phyloP scores from a whole-genome alignment of 92 coral and sea anemone genomes.

The Parazoanthus darwini region DNA sequence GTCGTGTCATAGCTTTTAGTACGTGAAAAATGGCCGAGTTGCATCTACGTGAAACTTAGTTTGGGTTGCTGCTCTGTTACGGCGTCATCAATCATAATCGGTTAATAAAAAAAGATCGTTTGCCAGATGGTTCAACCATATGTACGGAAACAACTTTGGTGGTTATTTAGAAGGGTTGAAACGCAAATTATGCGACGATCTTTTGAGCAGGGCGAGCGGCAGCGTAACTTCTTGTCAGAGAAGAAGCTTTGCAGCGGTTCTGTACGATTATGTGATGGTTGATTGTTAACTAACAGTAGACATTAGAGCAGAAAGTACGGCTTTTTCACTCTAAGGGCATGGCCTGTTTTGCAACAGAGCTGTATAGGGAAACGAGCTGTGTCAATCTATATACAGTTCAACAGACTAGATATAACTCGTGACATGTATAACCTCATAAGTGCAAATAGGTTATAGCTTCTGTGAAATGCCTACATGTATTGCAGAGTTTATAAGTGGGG shows the following conservation, averaged over 20 bases:
- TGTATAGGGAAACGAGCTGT: not conserved
- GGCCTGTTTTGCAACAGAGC: not conserved
- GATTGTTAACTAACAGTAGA: not conserved
- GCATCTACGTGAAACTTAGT: not conserved
- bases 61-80: not conserved
- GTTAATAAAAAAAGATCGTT: not conserved
- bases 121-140: not conserved
- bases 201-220: not conserved
- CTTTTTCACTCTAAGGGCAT: not conserved
- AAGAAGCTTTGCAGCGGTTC: not conserved
- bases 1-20: not conserved
- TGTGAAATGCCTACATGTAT: no score
- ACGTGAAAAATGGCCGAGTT: not conserved
- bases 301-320: not conserved
- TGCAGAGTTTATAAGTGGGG: no score
- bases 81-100: not conserved
- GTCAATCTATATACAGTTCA: not conserved
- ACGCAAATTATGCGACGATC: no score
- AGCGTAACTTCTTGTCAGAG: not conserved
- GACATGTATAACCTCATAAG: no score
- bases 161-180: not conserved
- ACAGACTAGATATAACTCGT: not conserved
- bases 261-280: not conserved
- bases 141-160: not conserved
- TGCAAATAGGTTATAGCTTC: no score